Base-by-base conservation (phyloP, 2,888 invertebrate species). In the Spicauda simplicius region DNA sequence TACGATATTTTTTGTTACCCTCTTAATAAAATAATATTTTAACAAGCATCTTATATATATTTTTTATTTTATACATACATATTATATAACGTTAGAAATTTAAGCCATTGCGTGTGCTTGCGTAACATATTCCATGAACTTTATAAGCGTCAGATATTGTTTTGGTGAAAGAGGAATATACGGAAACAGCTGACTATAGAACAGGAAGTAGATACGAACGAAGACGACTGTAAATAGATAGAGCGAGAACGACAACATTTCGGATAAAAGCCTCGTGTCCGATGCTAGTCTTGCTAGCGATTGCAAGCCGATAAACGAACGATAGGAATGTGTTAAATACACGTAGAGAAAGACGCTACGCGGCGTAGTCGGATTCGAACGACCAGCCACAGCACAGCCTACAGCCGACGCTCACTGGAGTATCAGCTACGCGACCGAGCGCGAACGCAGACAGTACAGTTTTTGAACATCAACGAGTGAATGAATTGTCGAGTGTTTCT, bases 391-490 rank as follows among this genome's bases (percentile, higher is more conserved):
- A 52, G 52, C 52, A 53, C 16, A 16, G 48, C 48, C 16, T 48
- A 8, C 48, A 45, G 45, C 45, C 45, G 10, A 2, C 45, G 2
- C n/a, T 45, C 14, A n/a, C 25, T 25, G 2, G 25, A 45, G 14
- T 14, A 45, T 12, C 14, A 11, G 48, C 41, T 41, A 41, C 41
- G 48, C 48, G 48, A 33, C 48, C 8, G 56, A 7, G 65, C 65
- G 67, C 69, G 70, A 68, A 65, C 57, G 64, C 70, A 70, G 72
- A 71, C 72, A 70, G 71, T 74, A 16, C 45, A 45, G 45, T n/a
- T 77, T 74, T 71, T 71, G 73, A 74, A 74, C 75, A 69, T 66
- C 67, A 71, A 69, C 62, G 71, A 64, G 72, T 76, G 73, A 73
- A 74, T 56, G 60, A 58, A 45, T 45, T 45, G 53, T 64, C 45